Conservation (phyloP, 2,797 vertebrate genomes). For the Eulemur mongoz region DNA sequence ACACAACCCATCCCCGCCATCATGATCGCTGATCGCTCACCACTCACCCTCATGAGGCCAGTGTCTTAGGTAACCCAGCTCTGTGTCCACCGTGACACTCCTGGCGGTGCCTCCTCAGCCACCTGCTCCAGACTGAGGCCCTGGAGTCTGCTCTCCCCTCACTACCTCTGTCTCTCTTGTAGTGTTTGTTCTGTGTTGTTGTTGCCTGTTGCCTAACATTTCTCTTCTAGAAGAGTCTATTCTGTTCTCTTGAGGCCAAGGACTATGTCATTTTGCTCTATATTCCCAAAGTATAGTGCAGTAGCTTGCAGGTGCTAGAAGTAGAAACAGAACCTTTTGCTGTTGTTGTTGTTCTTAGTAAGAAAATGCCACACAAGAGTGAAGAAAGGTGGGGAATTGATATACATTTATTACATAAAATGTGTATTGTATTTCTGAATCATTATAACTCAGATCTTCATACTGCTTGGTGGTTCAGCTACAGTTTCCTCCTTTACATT, state of each 20-base stretch:
- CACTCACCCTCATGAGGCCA: accelerated
- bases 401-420: not conserved
- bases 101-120: accelerated
- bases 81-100: accelerated
- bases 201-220: not conserved
- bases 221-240: not conserved
- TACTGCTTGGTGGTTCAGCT: not conserved
- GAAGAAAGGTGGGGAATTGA: not conserved
- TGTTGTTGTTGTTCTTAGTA: not conserved
- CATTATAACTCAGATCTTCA: not conserved
- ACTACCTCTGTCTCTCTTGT: accelerated
- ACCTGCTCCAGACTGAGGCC: not conserved
- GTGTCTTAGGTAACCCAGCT: accelerated
- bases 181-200: not conserved
- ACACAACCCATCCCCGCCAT: accelerated
- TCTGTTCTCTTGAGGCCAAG: not conserved
- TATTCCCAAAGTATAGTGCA: not conserved
- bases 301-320: not conserved
- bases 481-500: not conserved
- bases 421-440: not conserved
- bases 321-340: not conserved
- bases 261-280: not conserved
- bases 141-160: accelerated
- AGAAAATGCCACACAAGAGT: not conserved
- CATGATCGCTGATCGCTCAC: not conserved